Conservation (phyloP, 2,113 vertebrate species). For the pig (Sus scrofa) region T2T-Sscrofa CM000827.6:86825501-86826000, state of each 20-base stretch:
- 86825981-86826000: not conserved
- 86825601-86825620: not conserved
- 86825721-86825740: not conserved
- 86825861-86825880: not conserved
- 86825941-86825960: not conserved
- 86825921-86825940: not conserved
- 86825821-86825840: not conserved
- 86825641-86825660: not conserved
- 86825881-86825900: not conserved
- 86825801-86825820: not conserved
- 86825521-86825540: not conserved
- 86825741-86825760: not conserved
- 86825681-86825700: not conserved
- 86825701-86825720: not conserved
- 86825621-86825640: not conserved
- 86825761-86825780: not conserved
- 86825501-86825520: fast-evolving
- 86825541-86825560: not conserved
- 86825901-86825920: not conserved
- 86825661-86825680: fast-evolving
- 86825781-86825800: not conserved
- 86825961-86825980: not conserved
- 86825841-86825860: not conserved
- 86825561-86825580: not conserved
- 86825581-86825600: not conserved